These are phyloP conservation scores for Cryptus viduatorius DNA, from an alignment of 2,888 invertebrate species.

Conservation along the genomic window DNA sequence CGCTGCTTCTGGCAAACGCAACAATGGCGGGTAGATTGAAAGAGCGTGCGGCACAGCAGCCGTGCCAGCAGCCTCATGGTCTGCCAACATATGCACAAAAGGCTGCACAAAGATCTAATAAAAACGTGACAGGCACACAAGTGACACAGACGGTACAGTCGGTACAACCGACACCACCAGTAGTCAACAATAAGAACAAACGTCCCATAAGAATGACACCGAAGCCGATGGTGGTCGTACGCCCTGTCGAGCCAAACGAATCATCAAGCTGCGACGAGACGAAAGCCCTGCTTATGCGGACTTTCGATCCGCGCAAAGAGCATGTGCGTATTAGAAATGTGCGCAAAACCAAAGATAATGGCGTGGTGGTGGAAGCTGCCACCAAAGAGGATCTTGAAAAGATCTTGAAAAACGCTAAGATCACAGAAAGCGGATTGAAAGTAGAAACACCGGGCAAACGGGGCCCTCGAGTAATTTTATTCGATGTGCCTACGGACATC, in stretches of 20 bases:
- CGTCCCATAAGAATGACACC: neutral
- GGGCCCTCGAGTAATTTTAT: neutral
- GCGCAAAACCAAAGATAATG: neutral
- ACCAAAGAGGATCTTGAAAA: neutral
- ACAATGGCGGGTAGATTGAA: neutral
- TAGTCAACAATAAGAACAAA: neutral
- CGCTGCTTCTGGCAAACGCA: neutral
- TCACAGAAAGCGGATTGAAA: neutral
- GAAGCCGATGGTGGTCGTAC: neutral
- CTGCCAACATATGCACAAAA: neutral
- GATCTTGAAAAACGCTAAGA: neutral
- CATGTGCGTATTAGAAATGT: neutral
- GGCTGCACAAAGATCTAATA: neutral
- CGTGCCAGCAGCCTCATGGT: neutral
- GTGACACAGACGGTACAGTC: neutral
- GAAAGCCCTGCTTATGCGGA: neutral
- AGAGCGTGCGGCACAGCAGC: neutral
- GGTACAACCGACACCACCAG: neutral
- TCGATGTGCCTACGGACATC: neutral
- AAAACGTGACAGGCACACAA: neutral
- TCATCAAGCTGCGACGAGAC: neutral
- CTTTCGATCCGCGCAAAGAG: neutral
- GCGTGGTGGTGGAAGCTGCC: neutral
- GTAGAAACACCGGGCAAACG: neutral
- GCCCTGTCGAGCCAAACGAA: neutral